A percentile compares a stretch with the other conserved stretches of the same genome.
phyloP scores from a whole-genome alignment of 2,888 invertebrate genomes.

The Tineola bisselliella region DNA sequence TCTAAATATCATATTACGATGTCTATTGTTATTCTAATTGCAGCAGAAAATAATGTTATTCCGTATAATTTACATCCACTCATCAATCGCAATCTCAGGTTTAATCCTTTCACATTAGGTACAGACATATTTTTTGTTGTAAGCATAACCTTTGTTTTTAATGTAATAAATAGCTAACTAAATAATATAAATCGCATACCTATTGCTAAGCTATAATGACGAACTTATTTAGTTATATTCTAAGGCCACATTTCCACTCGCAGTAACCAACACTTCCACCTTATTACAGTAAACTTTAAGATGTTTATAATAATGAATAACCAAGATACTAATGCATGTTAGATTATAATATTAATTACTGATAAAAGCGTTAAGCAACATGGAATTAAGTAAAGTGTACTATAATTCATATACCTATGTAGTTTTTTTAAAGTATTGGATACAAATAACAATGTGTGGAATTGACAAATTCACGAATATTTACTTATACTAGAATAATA shows the following conservation, averaged over 20 bases:
- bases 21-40: too few species aligned
- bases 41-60: too few species aligned
- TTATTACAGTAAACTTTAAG: not conserved
- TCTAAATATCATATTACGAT: not conserved
- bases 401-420: not conserved
- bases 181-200: not conserved
- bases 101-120: too few species aligned
- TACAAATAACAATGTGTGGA: slow-evolving; percentile 22
- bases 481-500: not conserved
- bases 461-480: slow-evolving; percentile 56
- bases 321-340: too few species aligned
- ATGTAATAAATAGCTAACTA: not conserved
- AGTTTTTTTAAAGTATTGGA: not conserved
- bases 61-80: too few species aligned
- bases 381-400: not conserved
- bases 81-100: too few species aligned
- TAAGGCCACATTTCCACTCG: not conserved
- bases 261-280: not conserved
- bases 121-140: too few species aligned
- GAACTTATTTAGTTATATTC: not conserved
- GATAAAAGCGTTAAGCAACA: not conserved
- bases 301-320: too few species aligned
- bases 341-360: not conserved
- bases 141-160: too few species aligned
- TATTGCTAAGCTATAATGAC: not conserved